phyloP scores from a whole-genome alignment of 2,113 vertebrate species.

The Cochlearius cochlearius region DNA sequence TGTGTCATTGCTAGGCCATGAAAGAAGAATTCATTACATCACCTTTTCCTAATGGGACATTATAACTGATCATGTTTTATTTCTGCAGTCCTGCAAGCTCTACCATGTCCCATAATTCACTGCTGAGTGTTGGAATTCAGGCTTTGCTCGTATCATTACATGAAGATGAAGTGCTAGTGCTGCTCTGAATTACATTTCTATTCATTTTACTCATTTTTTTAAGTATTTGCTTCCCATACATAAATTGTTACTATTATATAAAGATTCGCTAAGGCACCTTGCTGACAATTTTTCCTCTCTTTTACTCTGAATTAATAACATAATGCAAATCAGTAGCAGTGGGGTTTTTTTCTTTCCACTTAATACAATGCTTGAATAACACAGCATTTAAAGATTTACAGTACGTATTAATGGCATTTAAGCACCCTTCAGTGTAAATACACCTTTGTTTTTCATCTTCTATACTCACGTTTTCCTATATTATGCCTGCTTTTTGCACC shows the following conservation, averaged over 20 bases:
- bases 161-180: conserved; percentile 28
- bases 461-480: neutral
- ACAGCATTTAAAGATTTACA: conserved; percentile 31
- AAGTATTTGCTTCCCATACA: conserved; percentile 47
- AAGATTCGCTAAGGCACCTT: neutral
- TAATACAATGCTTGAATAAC: conserved; percentile 19
- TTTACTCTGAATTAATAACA: conserved; percentile 55
- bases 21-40: conserved; percentile 71
- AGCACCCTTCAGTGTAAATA: conserved; percentile 11
- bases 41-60: conserved; percentile 73
- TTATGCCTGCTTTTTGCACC: neutral
- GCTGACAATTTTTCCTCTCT: conserved; percentile 13
- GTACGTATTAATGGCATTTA: conserved; percentile 28
- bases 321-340: conserved; percentile 49
- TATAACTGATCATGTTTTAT: conserved; percentile 34
- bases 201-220: conserved; percentile 39
- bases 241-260: conserved; percentile 43
- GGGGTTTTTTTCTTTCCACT: neutral
- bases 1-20: conserved; percentile 68
- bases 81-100: conserved; percentile 28
- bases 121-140: conserved; percentile 15
- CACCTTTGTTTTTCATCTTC: neutral
- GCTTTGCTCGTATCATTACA: conserved; percentile 28
- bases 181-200: conserved; percentile 35
- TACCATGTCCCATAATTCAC: conserved; percentile 56